phyloP scores from a whole-genome alignment of 1,140 invertebrate genomes.

The Drosophila yakuba region DNA sequence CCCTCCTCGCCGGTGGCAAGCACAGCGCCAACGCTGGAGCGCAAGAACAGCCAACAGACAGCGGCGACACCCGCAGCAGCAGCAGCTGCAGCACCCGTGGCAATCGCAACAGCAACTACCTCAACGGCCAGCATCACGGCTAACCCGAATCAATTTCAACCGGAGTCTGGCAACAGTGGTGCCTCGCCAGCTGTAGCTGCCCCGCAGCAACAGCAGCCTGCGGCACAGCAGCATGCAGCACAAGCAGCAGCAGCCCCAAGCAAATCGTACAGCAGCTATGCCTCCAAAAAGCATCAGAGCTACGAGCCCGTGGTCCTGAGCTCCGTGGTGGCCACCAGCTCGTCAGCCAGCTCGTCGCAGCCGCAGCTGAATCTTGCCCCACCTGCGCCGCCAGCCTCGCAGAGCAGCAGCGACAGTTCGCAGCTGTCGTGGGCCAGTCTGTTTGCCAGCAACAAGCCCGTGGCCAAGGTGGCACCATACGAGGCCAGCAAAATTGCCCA shows the following conservation, averaged over 20 bases:
- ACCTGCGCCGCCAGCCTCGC: slow-evolving; percentile 63
- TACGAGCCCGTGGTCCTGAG: slow-evolving; percentile 9
- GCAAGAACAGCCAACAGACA: slow-evolving; percentile 64
- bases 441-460: slow-evolving; percentile 85
- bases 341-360: slow-evolving; percentile 22
- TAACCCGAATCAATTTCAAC: slow-evolving; percentile 75
- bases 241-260: slow-evolving; percentile 29
- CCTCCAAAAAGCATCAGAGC: slow-evolving; percentile 40
- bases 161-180: slow-evolving; percentile 44
- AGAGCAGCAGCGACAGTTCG: slow-evolving; percentile 59
- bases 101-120: slow-evolving; percentile 65
- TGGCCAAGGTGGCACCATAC: slow-evolving; percentile 87
- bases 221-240: slow-evolving; percentile 6
- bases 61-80: slow-evolving; percentile 28
- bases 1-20: slow-evolving; percentile 77
- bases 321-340: slow-evolving; percentile 12
- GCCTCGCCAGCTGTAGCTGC: slow-evolving; percentile 30
- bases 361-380: slow-evolving; percentile 66
- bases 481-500: slow-evolving; percentile 82
- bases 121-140: slow-evolving; percentile 80
- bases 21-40: slow-evolving; percentile 63
- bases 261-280: slow-evolving; percentile 50
- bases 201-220: slow-evolving; percentile 22
- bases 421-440: slow-evolving; percentile 70
- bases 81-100: slow-evolving; percentile 8